Conservation (phyloP, 2,797 vertebrate species). For the Lepidocolaptes lacrymiger region DNA sequence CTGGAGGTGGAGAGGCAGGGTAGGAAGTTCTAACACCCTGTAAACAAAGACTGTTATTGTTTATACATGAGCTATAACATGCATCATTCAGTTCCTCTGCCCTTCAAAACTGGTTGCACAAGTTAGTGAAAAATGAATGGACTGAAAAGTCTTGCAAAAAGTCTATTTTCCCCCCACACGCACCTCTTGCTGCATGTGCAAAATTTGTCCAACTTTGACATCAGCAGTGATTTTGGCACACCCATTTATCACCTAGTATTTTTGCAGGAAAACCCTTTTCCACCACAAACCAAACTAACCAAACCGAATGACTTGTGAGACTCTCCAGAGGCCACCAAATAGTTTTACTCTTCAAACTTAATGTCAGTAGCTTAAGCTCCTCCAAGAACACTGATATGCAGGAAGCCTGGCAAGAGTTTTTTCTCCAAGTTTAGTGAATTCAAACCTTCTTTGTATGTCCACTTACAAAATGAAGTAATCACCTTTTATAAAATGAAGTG, state of each 20-base stretch:
- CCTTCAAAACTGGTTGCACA: constrained; percentile 52
- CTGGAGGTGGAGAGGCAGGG: not conserved
- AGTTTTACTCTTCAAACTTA: not conserved
- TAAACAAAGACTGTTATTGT: constrained; percentile 46
- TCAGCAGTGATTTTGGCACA: not conserved
- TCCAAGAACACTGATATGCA: not conserved
- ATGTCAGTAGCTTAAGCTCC: not conserved
- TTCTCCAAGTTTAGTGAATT: not conserved
- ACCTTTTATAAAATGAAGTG: not conserved
- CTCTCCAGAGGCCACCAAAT: not conserved
- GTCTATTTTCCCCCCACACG: not conserved
- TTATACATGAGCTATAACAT: constrained; percentile 23
- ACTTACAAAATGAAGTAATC: not conserved
- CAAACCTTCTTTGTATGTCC: not conserved
- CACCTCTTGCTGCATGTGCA: constrained; percentile 1
- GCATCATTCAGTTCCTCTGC: constrained; percentile 34
- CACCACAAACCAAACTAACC: not conserved
- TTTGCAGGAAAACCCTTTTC: not conserved
- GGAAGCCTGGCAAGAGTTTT: not conserved
- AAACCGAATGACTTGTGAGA: not conserved
- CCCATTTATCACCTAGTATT: not conserved
- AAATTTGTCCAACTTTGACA: not conserved
- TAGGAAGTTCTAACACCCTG: not conserved
- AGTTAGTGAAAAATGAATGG: constrained; percentile 42
- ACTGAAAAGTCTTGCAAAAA: constrained; percentile 18